These are phyloP conservation scores for Nothura maculosa DNA, from an alignment of 2,797 vertebrate species.

Conservation along the genomic window DNA sequence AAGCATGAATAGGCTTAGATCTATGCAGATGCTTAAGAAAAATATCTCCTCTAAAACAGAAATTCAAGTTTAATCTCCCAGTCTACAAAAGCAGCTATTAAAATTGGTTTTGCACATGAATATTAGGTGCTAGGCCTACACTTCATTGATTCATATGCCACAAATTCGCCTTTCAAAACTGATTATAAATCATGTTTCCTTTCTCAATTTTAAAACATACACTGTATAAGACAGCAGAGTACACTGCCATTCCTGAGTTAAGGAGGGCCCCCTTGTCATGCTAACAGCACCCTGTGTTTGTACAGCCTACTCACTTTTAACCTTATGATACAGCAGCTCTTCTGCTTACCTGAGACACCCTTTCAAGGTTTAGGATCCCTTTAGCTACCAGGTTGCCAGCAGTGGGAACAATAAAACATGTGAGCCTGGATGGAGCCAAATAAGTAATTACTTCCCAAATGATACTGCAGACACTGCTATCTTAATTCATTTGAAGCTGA, in stretches of 20 bases:
- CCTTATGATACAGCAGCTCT: neutral
- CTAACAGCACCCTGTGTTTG: neutral
- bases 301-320: neutral
- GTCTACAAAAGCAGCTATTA: neutral
- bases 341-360: neutral
- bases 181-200: neutral
- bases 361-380: neutral
- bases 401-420: neutral
- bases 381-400: neutral
- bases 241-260: fast-evolving
- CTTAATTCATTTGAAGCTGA: neutral
- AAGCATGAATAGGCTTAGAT: neutral
- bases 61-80: neutral
- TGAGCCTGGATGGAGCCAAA: neutral
- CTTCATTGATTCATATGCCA: neutral
- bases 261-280: neutral
- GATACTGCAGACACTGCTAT: neutral
- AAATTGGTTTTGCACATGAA: neutral
- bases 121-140: neutral
- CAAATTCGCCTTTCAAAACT: neutral
- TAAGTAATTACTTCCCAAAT: neutral
- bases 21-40: neutral
- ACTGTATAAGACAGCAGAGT: neutral
- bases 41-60: neutral
- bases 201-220: neutral